Evolutionary conservation across 2,113 vertebrate species (phyloP).

Genomic region (Platycercus adscitus): DNA sequence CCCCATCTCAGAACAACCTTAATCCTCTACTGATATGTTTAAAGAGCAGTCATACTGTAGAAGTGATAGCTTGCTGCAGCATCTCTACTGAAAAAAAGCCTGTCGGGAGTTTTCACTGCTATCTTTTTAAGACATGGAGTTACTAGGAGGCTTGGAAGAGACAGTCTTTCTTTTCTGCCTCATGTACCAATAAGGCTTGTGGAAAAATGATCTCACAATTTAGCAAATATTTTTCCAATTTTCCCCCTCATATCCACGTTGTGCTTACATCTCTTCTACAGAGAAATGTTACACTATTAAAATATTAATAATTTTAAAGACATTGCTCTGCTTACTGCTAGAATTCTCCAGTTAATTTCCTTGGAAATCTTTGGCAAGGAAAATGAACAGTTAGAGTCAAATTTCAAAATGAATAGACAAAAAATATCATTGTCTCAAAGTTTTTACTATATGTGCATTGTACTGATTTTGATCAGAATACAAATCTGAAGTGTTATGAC

Average conservation of each 20-base stretch:
- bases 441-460: neutral
- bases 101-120: neutral
- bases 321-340: neutral
- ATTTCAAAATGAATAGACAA: neutral
- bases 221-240: neutral
- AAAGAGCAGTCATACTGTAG: neutral
- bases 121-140: neutral
- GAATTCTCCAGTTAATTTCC: neutral
- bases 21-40: neutral
- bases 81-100: neutral
- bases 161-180: neutral
- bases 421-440: neutral
- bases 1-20: neutral
- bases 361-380: neutral
- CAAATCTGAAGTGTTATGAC: neutral
- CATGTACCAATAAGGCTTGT: neutral
- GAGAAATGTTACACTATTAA: neutral
- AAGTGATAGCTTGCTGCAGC: neutral
- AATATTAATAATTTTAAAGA: neutral
- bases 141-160: neutral
- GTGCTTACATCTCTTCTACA: neutral
- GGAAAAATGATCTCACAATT: neutral
- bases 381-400: neutral
- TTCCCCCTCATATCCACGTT: neutral
- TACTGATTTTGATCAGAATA: neutral